phyloP scores from a whole-genome alignment of 2,888 invertebrate genomes.

The Lordiphosa andalusiaca region DNA sequence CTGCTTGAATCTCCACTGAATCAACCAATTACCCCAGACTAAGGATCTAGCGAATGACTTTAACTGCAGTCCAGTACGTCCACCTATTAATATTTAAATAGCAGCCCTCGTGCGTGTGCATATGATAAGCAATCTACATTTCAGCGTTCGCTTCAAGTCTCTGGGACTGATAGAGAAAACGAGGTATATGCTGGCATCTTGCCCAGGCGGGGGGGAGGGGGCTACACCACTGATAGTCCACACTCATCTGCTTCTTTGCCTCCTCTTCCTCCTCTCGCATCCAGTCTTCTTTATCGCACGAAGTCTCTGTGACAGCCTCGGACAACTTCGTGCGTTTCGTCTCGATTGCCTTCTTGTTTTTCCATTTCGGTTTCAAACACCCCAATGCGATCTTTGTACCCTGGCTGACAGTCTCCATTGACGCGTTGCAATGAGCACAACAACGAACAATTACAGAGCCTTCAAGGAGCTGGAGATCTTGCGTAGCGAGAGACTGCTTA shows the following conservation, averaged over 20 bases:
- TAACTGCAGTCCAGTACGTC: too few species aligned
- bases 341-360: neutral
- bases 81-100: too few species aligned
- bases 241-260: neutral
- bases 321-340: constrained; percentile 1
- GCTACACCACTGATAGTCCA: neutral
- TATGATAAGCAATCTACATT: too few species aligned
- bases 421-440: constrained; percentile 7
- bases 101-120: too few species aligned
- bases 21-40: too few species aligned
- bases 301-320: constrained; percentile 1
- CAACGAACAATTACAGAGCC: constrained; percentile 23
- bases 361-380: neutral
- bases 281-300: neutral
- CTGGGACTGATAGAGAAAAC: too few species aligned
- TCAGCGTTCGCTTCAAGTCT: too few species aligned
- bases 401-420: neutral
- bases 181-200: neutral
- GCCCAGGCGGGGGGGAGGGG: neutral
- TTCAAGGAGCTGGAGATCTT: constrained; percentile 56
- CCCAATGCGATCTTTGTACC: too few species aligned
- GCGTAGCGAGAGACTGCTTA: constrained; percentile 81
- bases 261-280: too few species aligned
- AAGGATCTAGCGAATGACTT: too few species aligned
- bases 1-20: too few species aligned